Evolutionary conservation across 2,113 vertebrate genomes (phyloP).

Genomic region (Rattus norvegicus): DNA sequence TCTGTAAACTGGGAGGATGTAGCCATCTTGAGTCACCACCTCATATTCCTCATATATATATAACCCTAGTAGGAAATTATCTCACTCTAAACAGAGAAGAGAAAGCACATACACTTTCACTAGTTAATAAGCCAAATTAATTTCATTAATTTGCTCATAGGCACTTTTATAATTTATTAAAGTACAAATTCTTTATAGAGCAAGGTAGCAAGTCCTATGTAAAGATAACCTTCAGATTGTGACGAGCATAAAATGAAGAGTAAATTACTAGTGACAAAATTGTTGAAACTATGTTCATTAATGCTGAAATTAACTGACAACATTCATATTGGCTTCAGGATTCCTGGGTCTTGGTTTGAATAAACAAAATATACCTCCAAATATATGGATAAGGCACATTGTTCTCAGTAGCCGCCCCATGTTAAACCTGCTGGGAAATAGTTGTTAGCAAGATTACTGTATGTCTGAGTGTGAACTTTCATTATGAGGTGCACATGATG

Average conservation of each 20-base stretch:
- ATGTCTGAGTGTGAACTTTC: not conserved
- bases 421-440: constrained; percentile 1
- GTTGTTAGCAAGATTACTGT: not conserved
- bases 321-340: constrained; percentile 50
- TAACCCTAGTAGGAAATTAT: constrained; percentile 74
- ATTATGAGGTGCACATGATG: not conserved
- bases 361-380: not conserved
- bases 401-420: constrained; percentile 46
- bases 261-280: not conserved
- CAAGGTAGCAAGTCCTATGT: not conserved
- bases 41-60: constrained; percentile 75
- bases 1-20: constrained; percentile 79
- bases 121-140: too few species aligned
- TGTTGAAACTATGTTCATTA: not conserved
- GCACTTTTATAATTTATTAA: not conserved
- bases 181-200: not conserved
- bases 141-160: not conserved
- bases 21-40: constrained; percentile 79
- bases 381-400: not conserved
- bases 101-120: not conserved
- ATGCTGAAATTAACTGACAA: constrained; percentile 12
- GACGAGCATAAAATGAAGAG: not conserved
- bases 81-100: not conserved
- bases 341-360: not conserved
- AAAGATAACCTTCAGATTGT: not conserved